phyloP scores from a whole-genome alignment of 2,797 vertebrate genomes.

The Hafferia zeledoni region DNA sequence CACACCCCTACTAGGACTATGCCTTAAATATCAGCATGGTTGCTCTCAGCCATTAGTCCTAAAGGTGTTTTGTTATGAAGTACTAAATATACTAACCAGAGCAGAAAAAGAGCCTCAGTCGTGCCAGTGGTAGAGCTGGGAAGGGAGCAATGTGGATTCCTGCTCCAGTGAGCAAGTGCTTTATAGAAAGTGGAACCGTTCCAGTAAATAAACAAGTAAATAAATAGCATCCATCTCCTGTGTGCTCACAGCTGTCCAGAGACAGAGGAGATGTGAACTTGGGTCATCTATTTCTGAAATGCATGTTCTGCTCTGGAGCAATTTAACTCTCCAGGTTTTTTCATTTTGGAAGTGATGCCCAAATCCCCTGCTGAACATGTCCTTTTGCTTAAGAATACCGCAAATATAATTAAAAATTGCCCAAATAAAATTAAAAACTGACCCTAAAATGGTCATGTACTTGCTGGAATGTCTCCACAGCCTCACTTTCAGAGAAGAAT shows the following conservation, averaged over 20 bases:
- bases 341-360: not conserved
- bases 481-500: not conserved
- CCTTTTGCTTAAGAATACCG: not conserved
- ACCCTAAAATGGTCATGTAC: not conserved
- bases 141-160: not conserved
- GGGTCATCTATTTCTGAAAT: not conserved
- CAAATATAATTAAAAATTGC: not conserved
- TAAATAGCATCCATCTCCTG: not conserved
- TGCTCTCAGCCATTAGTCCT: not conserved
- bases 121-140: not conserved
- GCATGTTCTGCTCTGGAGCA: not conserved
- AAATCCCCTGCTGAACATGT: not conserved
- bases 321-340: not conserved
- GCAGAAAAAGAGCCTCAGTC: not conserved
- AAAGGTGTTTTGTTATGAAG: not conserved
- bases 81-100: not conserved
- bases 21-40: not conserved
- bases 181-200: not conserved
- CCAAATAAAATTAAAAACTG: not conserved
- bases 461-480: not conserved
- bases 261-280: not conserved
- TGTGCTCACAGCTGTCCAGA: not conserved
- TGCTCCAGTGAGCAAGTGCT: not conserved
- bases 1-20: not conserved
- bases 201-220: slow-evolving; percentile 17